A percentile compares a stretch with the other conserved stretches of the same genome.
phyloP scores from a whole-genome alignment of 2,113 vertebrate genomes.

The Nothoprocta pentlandii region DNA sequence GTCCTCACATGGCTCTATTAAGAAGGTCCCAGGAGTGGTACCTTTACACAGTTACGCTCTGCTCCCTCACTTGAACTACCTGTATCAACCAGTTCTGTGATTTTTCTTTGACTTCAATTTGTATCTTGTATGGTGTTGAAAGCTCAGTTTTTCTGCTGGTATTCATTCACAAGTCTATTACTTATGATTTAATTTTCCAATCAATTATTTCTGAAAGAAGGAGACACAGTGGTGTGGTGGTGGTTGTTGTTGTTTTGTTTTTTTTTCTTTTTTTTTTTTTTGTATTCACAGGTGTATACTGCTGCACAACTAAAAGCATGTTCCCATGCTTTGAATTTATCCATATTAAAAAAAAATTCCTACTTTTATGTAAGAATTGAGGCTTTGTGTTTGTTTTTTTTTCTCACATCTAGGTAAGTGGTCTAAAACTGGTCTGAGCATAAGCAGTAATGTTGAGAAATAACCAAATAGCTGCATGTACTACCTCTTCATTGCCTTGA shows the following conservation, averaged over 20 bases:
- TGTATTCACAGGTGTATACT: neutral
- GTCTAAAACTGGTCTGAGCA: neutral
- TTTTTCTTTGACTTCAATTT: neutral
- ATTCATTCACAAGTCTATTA: neutral
- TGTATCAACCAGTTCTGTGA: neutral
- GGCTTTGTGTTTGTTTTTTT: neutral
- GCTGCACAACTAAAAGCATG: neutral
- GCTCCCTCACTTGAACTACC: neutral
- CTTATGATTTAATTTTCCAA: neutral
- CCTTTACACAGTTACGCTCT: neutral
- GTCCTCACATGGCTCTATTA: neutral
- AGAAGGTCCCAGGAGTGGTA: neutral
- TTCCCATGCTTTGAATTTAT: neutral
- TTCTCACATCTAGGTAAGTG: neutral
- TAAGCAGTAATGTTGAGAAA: neutral
- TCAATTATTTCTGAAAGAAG: neutral
- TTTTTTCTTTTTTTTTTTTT: too few relatives aligned
- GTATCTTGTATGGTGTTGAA: neutral
- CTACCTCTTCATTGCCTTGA: neutral
- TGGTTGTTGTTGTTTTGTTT: too few relatives aligned
- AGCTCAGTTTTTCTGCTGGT: neutral
- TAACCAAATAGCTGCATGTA: neutral
- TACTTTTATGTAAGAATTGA: neutral
- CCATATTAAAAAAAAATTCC: neutral
- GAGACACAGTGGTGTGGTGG: neutral